Base-by-base conservation (phyloP, 2,888 invertebrate species). In the Galeruca laticollis region DNA sequence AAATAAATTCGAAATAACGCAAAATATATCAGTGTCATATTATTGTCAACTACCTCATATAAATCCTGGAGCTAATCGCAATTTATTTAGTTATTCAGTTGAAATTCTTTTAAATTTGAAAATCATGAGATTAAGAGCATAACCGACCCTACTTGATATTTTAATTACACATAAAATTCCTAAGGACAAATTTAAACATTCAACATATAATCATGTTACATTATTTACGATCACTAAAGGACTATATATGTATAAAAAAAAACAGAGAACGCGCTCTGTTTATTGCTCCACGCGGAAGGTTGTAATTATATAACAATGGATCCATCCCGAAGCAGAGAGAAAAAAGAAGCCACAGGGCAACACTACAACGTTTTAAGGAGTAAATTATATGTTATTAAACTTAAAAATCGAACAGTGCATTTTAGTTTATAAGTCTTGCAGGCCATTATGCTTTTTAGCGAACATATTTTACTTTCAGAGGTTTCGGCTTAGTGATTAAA, bases 371-470 rank as follows among this genome's bases (percentile, higher is more conserved):
- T 81, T 80, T 81, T 81, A 80, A 80, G 77, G 81, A 74, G 80
- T 75, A 83, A 83, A 83, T 83, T 82, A 83, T 81, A 83, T 81
- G 79, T 82, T 82, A 83, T 82, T 82, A 82, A 78, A 79, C 76
- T 79, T 80, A 78, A 80, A 81, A 80, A 79, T 78, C 77, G 77
- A 78, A 74, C 73, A 72, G 71, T 68, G 70, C 70, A 71, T 73
- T 74, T 75, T 61, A 69, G 62, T 68, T 69, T 71, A 71, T 66
- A 68, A 65, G 63, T 68, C 70, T 68, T 71, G 72, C 60, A 67
- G 72, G 66, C 75, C 73, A 75, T 75, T 74, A 74, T 67, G 68
- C 51, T 73, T 73, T 72, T 73, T 70, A 70, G 73, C 73, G 68
- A 71, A 54, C 51, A 33, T 11, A 47, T 66, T 66, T 59, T 56